Conservation (phyloP, 2,113 vertebrate genomes). For the Megaceryle torquata region DNA sequence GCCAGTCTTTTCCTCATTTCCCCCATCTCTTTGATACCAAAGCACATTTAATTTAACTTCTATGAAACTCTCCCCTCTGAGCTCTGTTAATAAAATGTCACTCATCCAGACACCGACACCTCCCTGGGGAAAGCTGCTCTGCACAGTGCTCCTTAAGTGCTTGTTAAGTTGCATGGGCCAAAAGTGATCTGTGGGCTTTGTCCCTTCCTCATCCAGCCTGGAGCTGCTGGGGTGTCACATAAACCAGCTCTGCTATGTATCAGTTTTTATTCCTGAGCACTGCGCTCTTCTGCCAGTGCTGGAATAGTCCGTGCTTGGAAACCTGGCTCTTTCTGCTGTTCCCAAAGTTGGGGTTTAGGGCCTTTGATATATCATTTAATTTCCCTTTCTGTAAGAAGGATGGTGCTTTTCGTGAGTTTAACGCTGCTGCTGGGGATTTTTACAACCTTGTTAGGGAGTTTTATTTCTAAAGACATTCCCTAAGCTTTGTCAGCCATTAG, state of each 20-base stretch:
- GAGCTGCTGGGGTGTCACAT: neutral
- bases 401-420: neutral
- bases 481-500: neutral
- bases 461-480: constrained; percentile 25
- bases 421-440: neutral
- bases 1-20: neutral
- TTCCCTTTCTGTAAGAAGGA: neutral
- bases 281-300: neutral
- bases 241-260: neutral
- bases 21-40: neutral
- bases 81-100: neutral
- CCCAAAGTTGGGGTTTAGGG: neutral
- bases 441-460: constrained; percentile 23
- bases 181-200: neutral
- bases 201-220: neutral
- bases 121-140: neutral
- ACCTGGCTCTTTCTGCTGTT: neutral
- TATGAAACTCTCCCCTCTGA: neutral
- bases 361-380: constrained; percentile 9
- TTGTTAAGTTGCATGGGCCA: neutral
- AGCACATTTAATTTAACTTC: neutral
- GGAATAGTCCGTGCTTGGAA: neutral
- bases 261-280: neutral
- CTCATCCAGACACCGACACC: neutral
- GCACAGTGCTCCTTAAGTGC: neutral